Percentiles rank a stretch among this genome's conserved stretches.
Evolutionary conservation across 2,888 invertebrate genomes (phyloP).

Genomic region (Phorcus lineatus): DNA sequence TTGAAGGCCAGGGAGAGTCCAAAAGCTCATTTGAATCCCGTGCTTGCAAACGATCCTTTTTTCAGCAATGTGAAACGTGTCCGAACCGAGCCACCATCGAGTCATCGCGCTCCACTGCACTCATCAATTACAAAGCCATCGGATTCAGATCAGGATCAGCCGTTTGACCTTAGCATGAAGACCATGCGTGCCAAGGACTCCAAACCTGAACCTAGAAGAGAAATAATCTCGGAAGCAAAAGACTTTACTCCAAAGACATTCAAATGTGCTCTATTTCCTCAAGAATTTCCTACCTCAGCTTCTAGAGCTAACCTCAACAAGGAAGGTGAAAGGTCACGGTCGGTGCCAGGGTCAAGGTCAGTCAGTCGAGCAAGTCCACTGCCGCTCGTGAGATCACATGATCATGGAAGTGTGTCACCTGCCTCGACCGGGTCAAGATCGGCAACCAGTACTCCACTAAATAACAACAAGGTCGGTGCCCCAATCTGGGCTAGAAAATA

Average conservation of each 20-base stretch:
- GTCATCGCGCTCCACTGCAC: background rate
- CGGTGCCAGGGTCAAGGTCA: conserved; percentile 10
- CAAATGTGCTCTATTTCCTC: conserved; percentile 18
- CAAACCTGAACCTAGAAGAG: conserved; percentile 24
- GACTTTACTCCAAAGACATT: background rate
- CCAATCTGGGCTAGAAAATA: too few relatives aligned
- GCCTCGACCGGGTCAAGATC: background rate
- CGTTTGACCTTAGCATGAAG: conserved; percentile 65
- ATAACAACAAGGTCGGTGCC: background rate
- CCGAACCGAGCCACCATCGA: conserved; percentile 5
- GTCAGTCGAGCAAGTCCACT: conserved; percentile 1
- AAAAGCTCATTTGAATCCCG: background rate
- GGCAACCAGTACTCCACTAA: conserved; percentile 10
- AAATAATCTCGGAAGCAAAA: background rate
- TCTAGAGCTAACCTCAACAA: background rate
- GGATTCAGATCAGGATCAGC: conserved; percentile 41
- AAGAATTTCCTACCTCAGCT: conserved; percentile 23
- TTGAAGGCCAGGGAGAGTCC: background rate
- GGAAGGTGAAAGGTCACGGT: background rate
- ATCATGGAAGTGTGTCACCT: background rate
- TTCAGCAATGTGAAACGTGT: conserved; percentile 13
- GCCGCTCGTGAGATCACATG: background rate
- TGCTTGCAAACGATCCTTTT: conserved; percentile 31
- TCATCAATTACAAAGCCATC: background rate
- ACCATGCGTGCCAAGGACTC: conserved; percentile 40